phyloP scores from a whole-genome alignment of 2,888 invertebrate genomes.

The Noctuana brunneofusca region DNA sequence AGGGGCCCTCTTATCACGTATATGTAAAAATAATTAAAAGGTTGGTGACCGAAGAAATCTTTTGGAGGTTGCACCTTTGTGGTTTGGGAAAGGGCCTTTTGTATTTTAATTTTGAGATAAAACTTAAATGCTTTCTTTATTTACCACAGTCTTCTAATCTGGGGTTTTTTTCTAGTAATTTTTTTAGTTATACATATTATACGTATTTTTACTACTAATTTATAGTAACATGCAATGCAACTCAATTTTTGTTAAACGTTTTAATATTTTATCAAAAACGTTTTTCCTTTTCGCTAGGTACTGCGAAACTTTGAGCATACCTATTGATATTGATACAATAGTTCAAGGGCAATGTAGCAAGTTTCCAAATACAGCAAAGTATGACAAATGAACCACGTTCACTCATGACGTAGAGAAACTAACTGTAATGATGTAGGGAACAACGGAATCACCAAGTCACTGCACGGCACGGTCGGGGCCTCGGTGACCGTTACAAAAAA shows the following conservation, averaged over 20 bases:
- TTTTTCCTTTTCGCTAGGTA: neutral
- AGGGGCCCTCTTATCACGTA: conserved; percentile 1
- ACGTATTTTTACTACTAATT: too few species aligned
- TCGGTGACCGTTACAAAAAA: conserved; percentile 32
- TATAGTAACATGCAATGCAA: too few species aligned
- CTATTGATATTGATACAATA: conserved; percentile 7
- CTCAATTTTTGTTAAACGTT: too few species aligned
- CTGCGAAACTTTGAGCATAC: conserved; percentile 3
- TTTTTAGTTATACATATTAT: too few species aligned
- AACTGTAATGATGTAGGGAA: conserved; percentile 31
- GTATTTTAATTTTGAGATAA: neutral
- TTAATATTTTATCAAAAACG: neutral
- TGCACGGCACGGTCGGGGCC: conserved; percentile 30
- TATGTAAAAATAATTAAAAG: conserved; percentile 15
- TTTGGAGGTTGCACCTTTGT: conserved; percentile 1
- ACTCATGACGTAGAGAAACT: conserved; percentile 22
- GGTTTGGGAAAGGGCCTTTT: neutral
- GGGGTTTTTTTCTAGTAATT: too few species aligned
- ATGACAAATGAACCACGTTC: conserved; percentile 19
- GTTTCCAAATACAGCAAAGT: conserved; percentile 4
- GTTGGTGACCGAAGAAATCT: conserved; percentile 6
- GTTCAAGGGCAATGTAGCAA: conserved; percentile 9
- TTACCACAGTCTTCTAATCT: neutral
- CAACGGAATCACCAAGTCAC: conserved; percentile 31
- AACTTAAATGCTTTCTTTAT: neutral